phyloP scores from a whole-genome alignment of 1,140 invertebrate species.

The Pogonognathellus flavescens region DNA sequence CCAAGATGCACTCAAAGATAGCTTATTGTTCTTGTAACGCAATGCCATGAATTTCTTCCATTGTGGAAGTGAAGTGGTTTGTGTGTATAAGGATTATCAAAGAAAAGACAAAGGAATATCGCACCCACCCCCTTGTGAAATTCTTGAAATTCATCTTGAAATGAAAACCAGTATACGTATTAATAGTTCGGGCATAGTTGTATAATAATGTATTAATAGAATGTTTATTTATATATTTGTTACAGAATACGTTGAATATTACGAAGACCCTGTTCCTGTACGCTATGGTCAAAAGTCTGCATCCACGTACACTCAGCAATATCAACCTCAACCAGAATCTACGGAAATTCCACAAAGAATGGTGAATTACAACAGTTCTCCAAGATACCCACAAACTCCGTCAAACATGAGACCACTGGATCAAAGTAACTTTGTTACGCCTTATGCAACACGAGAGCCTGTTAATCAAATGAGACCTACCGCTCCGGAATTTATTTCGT shows the following conservation, averaged over 20 bases:
- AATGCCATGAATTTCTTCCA: too few relatives aligned
- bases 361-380: constrained; percentile 22
- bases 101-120: too few relatives aligned
- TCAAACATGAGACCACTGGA: constrained; percentile 36
- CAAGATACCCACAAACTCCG: background rate
- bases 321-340: constrained; percentile 10
- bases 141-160: too few relatives aligned
- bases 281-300: constrained; percentile 55
- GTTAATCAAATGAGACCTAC: constrained; percentile 22
- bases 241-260: constrained; percentile 55
- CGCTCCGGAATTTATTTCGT: constrained; percentile 61
- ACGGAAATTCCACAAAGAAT: constrained; percentile 37
- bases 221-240: too few relatives aligned
- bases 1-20: background rate
- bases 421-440: constrained; percentile 55
- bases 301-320: constrained; percentile 38
- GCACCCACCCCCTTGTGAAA: too few relatives aligned
- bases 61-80: too few relatives aligned
- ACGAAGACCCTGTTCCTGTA: constrained; percentile 25
- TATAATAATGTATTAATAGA: too few relatives aligned
- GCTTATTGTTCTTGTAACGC: background rate
- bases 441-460: constrained; percentile 33
- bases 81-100: too few relatives aligned
- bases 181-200: too few relatives aligned
- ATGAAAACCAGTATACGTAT: background rate